These are phyloP conservation scores for Petrocephalus microphthalmus DNA, from an alignment of 2,113 vertebrate species.

Conservation along the genomic window DNA sequence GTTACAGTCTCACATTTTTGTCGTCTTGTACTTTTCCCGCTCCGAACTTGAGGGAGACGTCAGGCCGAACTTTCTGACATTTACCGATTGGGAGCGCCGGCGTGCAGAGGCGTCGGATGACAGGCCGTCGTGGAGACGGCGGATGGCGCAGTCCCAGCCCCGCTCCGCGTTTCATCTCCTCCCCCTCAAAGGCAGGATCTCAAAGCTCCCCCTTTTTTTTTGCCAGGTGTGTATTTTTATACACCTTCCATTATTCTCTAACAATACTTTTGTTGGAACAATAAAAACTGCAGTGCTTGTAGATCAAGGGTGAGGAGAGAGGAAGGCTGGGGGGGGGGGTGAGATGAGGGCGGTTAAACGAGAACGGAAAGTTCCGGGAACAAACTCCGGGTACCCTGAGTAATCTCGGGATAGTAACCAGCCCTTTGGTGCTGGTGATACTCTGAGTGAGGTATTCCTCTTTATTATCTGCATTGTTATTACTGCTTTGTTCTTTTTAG, in stretches of 20 bases:
- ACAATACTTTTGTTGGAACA: not conserved
- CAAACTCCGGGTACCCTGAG: not conserved
- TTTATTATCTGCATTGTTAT: not conserved
- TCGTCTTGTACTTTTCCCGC: not conserved
- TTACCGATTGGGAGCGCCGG: not conserved
- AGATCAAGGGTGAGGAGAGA: not conserved
- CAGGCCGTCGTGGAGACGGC: not conserved
- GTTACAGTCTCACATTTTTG: not conserved
- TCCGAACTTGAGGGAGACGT: not conserved
- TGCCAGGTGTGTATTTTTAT: not conserved
- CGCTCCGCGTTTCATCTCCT: not conserved
- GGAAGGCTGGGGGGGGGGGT: not conserved
- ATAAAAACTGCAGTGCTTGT: not conserved
- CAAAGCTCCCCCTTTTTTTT: not conserved
- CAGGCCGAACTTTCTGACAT: not conserved
- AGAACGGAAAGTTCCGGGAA: not conserved
- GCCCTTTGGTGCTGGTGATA: not conserved
- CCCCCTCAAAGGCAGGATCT: not conserved
- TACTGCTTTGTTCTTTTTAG: not conserved
- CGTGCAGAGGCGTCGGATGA: not conserved
- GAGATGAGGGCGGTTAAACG: not conserved
- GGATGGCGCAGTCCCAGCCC: not conserved
- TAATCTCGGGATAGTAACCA: not conserved
- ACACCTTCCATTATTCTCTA: not conserved
- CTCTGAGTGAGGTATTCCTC: not conserved